These are phyloP conservation scores for Anhinga rufa DNA, from an alignment of 2,113 vertebrate genomes.

Conservation along the genomic window DNA sequence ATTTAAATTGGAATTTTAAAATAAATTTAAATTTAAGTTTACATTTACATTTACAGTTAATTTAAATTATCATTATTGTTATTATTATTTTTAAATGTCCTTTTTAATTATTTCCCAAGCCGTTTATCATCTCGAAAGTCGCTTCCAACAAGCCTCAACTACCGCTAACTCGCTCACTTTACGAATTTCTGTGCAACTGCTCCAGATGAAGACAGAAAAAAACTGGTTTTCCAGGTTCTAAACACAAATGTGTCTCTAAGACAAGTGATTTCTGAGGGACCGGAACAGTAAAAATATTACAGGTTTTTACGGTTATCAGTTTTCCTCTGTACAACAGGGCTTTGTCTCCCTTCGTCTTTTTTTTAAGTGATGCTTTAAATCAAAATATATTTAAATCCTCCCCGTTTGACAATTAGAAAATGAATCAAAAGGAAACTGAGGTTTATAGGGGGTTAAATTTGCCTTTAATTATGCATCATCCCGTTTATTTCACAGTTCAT, in stretches of 20 bases:
- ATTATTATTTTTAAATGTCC: background rate
- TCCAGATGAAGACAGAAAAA: background rate
- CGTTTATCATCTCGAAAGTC: no score
- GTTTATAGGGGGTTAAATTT: background rate
- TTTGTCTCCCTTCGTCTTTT: background rate
- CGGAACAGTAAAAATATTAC: background rate
- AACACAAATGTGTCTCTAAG: background rate
- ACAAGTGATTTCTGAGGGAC: background rate
- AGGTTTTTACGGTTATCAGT: background rate
- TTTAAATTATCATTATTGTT: background rate
- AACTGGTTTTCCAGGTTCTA: background rate
- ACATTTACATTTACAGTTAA: no score
- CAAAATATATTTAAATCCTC: background rate
- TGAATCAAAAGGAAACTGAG: background rate
- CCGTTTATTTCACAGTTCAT: background rate
- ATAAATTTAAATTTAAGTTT: no score
- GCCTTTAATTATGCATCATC: background rate
- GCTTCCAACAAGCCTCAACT: background rate
- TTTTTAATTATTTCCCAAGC: background rate
- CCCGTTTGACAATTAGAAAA: background rate
- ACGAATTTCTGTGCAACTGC: background rate
- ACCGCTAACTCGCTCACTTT: rapidly evolving
- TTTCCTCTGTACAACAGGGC: background rate
- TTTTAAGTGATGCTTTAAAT: background rate
- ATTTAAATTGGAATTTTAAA: no score